A percentile compares a stretch with the other conserved stretches of the same genome.
Evolutionary conservation across 2,797 vertebrate species (phyloP).

Genomic region (Distichodus sexfasciatus): DNA sequence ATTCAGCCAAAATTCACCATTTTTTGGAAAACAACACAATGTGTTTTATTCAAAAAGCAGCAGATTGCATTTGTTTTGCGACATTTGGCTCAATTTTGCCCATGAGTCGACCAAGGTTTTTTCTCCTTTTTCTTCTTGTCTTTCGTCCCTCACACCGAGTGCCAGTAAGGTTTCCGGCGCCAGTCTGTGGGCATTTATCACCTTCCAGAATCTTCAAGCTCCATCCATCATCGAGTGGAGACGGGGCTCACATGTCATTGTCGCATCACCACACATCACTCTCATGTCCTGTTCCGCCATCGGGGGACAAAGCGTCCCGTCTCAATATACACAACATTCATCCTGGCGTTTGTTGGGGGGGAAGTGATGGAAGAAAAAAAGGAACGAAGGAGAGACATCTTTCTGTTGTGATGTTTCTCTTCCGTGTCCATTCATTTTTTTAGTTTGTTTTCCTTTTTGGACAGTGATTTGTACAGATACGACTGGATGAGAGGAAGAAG

Average conservation of each 20-base stretch:
- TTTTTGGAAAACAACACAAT: no score
- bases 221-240: conserved; percentile 36
- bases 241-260: background rate
- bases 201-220: conserved; percentile 13
- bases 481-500: no score
- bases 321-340: conserved; percentile 24
- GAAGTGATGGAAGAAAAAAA: background rate
- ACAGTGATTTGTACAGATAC: no score
- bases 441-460: no score
- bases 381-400: no score
- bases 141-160: background rate
- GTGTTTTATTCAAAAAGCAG: no score
- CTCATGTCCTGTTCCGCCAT: background rate
- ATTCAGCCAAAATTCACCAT: no score
- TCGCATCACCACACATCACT: conserved; percentile 38
- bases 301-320: conserved; percentile 35
- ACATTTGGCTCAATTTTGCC: background rate
- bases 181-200: conserved; percentile 15
- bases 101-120: conserved; percentile 2
- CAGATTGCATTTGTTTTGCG: no score
- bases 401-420: no score
- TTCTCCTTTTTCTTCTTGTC: no score
- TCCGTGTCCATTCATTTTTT: no score
- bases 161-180: background rate
- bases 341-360: background rate